Base-by-base conservation (phyloP, 2,888 invertebrate species). In the Meteorus cinctellus region DNA sequence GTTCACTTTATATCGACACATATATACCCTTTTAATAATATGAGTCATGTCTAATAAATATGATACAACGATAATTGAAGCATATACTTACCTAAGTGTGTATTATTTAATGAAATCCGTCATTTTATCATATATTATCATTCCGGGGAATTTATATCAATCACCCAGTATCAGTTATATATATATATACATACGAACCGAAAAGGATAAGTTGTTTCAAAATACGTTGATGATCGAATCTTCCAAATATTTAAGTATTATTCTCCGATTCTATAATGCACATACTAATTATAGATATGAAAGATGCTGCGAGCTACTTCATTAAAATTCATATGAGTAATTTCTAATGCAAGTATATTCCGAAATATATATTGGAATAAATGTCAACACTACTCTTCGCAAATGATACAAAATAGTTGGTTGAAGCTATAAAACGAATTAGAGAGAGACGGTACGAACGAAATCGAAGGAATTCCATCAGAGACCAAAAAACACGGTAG, bases 391-490 rank as follows among this genome's bases (percentile, higher is more conserved):
- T 48, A n/a, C 16, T n/a, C n/a, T n/a, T 4, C n/a, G 2, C 4
- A n/a, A 16, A 4, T 48, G 45, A 45, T 45, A 12, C 14, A 3
- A 4, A 45, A 45, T 2, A 34, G 5, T 34, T 45, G 45, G 8
- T 45, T 12, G 14, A 60, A 62, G 24, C 16, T 45, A 41, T 41
- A 72, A 81, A 82, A 83, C 81, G 80, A 85, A 86, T 85, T 84
- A 83, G 81, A 75, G 10, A 70, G 78, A 72, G 81, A 78, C 80
- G 81, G 82, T 81, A 76, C 81, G 79, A 83, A 82, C 84, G 85
- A 86, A 86, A 86, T 84, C 78, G 83, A 81, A 70, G 84, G 82
- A 83, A 83, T 82, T 85, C 81, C 76, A 48, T 14, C 27, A 27
- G 34, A 69, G 65, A 75, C 70, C 75, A 59, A 59, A 55, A 71